Base-by-base conservation (phyloP, 2,797 vertebrate species). In the Gorsachius magnificus region DNA sequence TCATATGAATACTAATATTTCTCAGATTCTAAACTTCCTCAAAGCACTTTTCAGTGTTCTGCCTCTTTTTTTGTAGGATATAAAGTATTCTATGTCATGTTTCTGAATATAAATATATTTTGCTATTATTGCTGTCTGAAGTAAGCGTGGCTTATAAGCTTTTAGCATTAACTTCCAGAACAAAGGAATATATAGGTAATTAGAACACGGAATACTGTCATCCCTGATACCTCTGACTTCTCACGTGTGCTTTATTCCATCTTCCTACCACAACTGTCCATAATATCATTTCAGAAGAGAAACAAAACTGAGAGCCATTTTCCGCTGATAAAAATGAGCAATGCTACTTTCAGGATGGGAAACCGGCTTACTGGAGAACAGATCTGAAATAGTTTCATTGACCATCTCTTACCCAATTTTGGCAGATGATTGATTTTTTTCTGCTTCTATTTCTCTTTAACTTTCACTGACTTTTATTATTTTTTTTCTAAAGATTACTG, bases 341-440 rank as follows among this genome's bases (percentile, higher is more conserved):
- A 15, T 57, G 26, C 19, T 80, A 8, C 54, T 76, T 94, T 83
- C 61, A 75, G 76, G 15, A 53, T 57, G 36, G n/a, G 50, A 95
- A 96, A 56, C 24, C 60, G 72, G 43, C 54, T 84, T 87, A 72
- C 77, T 66, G 70, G 38, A 95, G 61, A 94, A 89, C 43, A 92
- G 76, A 72, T 83, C n/a, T 76, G 77, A 95, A 95, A 86, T 63
- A 54, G 56, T 66, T 93, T 94, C 61, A 89, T 28, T 94, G 84
- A 75, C 33, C 10, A 75, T 68, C 65, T 61, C 72, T 87, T 87
- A 84, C 25, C 28, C 51, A 93, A 28, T 90, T 88, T 76, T 79
- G 69, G 58, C 43, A 66, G 61, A 48, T 48, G 50, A 72, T 71
- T 71, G 78, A 54, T 74, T 72, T 86, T 87, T 79, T 79, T 22